A percentile compares a stretch with the other conserved stretches of the same genome.
These are phyloP conservation scores for Zaprionus lachaisei DNA, from an alignment of 1,140 invertebrate genomes.

Conservation along the genomic window DNA sequence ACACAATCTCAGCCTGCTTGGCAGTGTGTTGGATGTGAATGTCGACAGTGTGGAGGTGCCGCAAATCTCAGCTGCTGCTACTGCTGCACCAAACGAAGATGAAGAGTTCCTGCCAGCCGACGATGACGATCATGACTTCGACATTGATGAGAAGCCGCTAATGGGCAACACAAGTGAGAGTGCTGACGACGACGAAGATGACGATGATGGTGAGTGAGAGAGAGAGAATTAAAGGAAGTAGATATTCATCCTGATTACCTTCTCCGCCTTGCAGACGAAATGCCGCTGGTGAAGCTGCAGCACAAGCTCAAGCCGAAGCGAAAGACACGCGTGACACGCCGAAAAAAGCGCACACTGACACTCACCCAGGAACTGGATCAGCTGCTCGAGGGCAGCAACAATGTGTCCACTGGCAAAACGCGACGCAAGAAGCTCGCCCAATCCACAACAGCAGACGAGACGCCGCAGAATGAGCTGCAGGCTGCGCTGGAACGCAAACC, in stretches of 20 bases:
- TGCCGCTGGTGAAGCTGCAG: slow-evolving; percentile 59
- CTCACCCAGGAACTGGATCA: slow-evolving; percentile 54
- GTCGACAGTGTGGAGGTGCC: slow-evolving; percentile 67
- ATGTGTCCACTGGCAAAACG: neutral
- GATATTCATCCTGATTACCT: neutral
- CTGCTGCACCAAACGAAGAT: neutral
- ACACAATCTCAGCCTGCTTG: slow-evolving; percentile 66
- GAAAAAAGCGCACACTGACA: slow-evolving; percentile 23
- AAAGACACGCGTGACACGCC: slow-evolving; percentile 9
- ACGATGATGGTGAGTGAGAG: slow-evolving; percentile 27
- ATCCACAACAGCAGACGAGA: slow-evolving; percentile 31
- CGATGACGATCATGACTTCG: slow-evolving; percentile 5
- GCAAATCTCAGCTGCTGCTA: neutral
- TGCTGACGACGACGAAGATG: slow-evolving; percentile 14
- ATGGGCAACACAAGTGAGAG: slow-evolving; percentile 13
- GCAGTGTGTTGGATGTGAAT: slow-evolving; percentile 68
- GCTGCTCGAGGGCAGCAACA: slow-evolving; percentile 38
- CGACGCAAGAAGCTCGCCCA: neutral
- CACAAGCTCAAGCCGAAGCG: slow-evolving; percentile 59
- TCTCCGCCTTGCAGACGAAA: slow-evolving; percentile 46
- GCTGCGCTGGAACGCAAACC: slow-evolving; percentile 64
- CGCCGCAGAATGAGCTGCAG: slow-evolving; percentile 54
- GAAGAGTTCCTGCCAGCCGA: slow-evolving; percentile 2
- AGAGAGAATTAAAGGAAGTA: neutral
- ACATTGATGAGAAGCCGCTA: slow-evolving; percentile 23